Conservation (phyloP, 2,113 vertebrate genomes). For the Smithornis capensis region DNA sequence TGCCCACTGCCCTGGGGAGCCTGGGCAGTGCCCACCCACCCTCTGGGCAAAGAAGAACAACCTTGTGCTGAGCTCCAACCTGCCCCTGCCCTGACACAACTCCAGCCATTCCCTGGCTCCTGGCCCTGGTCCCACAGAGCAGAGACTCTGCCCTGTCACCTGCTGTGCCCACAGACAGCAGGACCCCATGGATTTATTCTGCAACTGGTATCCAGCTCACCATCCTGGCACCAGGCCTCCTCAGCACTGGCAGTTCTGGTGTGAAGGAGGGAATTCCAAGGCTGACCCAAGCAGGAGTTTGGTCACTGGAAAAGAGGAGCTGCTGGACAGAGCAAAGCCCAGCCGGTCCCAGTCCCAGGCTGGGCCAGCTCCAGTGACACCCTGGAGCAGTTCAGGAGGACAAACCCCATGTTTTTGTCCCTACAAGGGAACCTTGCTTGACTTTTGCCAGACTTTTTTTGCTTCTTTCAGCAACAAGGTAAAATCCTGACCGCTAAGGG, state of each 20-base stretch:
- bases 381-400: neutral
- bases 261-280: neutral
- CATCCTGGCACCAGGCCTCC: neutral
- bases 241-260: neutral
- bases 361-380: neutral
- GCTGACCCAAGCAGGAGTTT: accelerated
- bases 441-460: neutral
- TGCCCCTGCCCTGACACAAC: no score
- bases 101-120: no score
- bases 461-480: neutral
- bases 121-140: no score
- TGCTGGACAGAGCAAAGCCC: neutral
- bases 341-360: neutral
- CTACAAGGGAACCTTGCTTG: neutral
- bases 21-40: no score
- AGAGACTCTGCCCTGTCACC: neutral
- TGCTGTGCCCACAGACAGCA: neutral
- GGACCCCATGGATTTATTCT: neutral
- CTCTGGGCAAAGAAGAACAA: no score
- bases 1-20: no score
- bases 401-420: neutral
- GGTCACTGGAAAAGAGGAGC: neutral
- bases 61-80: no score
- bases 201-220: neutral
- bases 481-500: neutral